These are phyloP conservation scores for Danio albolineatus DNA, from an alignment of 2,797 vertebrate species.

Conservation along the genomic window DNA sequence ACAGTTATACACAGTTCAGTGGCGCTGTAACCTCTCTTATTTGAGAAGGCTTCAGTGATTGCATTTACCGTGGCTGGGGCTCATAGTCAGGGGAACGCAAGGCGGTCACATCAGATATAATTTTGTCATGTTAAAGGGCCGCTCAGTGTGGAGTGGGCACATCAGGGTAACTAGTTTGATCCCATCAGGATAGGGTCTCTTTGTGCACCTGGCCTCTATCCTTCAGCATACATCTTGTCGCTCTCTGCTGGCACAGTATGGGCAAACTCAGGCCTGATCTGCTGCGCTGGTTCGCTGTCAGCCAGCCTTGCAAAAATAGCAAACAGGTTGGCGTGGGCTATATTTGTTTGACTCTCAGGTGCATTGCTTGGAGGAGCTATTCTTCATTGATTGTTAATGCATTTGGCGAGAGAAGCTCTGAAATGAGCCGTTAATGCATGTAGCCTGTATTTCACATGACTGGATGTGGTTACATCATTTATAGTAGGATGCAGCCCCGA, in stretches of 20 bases:
- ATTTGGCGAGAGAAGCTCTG: slow-evolving; percentile 26
- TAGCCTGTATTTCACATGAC: slow-evolving; percentile 50
- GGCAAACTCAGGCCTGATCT: slow-evolving; percentile 45
- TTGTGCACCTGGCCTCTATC: slow-evolving; percentile 18
- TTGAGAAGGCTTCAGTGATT: slow-evolving; percentile 63
- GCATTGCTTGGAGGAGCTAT: slow-evolving; percentile 40
- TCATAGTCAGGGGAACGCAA: slow-evolving; percentile 56
- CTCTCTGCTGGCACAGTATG: slow-evolving; percentile 38
- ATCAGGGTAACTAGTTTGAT: slow-evolving; percentile 62
- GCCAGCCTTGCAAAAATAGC: slow-evolving; percentile 52
- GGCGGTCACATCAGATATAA: slow-evolving; percentile 60
- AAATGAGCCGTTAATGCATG: slow-evolving; percentile 44
- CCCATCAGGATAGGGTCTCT: slow-evolving; percentile 54
- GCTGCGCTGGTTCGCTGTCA: slow-evolving; percentile 45
- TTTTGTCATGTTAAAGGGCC: slow-evolving; percentile 61
- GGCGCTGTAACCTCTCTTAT: slow-evolving; percentile 62
- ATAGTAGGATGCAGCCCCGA: slow-evolving; percentile 27
- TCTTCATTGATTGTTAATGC: slow-evolving; percentile 50
- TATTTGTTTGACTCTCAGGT: slow-evolving; percentile 55
- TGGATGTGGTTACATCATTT: slow-evolving; percentile 52
- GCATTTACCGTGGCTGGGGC: slow-evolving; percentile 57
- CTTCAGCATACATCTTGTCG: slow-evolving; percentile 26
- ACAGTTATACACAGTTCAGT: slow-evolving; percentile 63
- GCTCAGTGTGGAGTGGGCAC: slow-evolving; percentile 46
- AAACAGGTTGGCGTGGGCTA: slow-evolving; percentile 49